These are phyloP conservation scores for Archocentrus centrarchus DNA, from an alignment of 2,113 vertebrate genomes.

Conservation along the genomic window DNA sequence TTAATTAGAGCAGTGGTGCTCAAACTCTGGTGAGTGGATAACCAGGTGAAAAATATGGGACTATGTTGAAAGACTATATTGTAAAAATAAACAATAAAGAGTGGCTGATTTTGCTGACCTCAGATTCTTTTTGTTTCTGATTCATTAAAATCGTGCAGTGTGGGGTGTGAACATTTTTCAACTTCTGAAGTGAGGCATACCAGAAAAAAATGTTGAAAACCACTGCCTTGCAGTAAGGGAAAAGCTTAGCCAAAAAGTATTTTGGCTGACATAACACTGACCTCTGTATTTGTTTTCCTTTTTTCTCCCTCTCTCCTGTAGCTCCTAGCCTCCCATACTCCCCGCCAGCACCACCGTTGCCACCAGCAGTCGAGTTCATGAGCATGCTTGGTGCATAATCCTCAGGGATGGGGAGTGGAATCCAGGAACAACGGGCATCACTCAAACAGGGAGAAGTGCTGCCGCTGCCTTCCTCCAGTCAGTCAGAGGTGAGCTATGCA, in stretches of 20 bases:
- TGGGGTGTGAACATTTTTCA: not conserved
- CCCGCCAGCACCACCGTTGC: not conserved
- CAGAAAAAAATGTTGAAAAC: not conserved
- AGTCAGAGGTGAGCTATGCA: constrained; percentile 65
- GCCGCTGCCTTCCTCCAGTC: constrained; percentile 69
- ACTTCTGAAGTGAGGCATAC: not conserved
- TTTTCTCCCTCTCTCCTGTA: not conserved
- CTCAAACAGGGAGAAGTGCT: constrained; percentile 83
- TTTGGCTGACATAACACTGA: constrained; percentile 6
- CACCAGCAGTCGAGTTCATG: constrained; percentile 60
- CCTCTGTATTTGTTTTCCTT: not conserved
- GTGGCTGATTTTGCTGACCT: not conserved
- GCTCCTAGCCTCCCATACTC: not conserved
- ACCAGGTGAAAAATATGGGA: not conserved
- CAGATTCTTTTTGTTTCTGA: not conserved
- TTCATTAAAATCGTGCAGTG: not conserved
- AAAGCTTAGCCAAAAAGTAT: not conserved
- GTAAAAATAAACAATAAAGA: not conserved
- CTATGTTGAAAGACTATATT: not conserved
- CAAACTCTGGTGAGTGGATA: not conserved
- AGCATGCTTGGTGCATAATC: constrained; percentile 45
- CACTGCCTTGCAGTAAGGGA: not conserved
- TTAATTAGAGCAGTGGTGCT: not conserved
- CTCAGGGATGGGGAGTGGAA: constrained; percentile 91
- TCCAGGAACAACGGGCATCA: constrained; percentile 82